Conservation (phyloP, 2,888 invertebrate genomes). For the Volucella zonaria region DNA sequence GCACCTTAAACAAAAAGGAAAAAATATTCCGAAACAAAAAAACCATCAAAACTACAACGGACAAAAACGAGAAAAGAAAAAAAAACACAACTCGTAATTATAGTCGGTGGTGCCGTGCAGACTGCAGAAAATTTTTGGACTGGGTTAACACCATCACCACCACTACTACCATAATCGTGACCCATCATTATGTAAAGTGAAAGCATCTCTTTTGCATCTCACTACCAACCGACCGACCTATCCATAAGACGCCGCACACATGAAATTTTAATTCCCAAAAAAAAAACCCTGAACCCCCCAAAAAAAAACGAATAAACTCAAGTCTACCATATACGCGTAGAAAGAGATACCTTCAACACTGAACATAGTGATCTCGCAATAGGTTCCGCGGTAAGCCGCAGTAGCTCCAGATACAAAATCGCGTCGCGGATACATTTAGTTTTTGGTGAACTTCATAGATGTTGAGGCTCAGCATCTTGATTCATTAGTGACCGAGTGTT, state of each 20-base stretch:
- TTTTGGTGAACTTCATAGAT: slow-evolving; percentile 67
- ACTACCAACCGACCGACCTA: slow-evolving; percentile 17
- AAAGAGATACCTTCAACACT: slow-evolving; percentile 51
- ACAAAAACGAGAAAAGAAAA: neutral
- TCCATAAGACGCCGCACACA: slow-evolving; percentile 19
- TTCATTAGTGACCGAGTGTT: slow-evolving; percentile 64
- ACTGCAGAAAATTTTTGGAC: slow-evolving; percentile 31
- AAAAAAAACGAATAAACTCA: slow-evolving; percentile 31
- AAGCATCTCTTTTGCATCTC: slow-evolving; percentile 71
- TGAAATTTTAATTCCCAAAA: slow-evolving; percentile 26
- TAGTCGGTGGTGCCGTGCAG: neutral
- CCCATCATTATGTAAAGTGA: slow-evolving; percentile 62
- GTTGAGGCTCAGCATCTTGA: slow-evolving; percentile 57
- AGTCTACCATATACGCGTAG: slow-evolving; percentile 13
- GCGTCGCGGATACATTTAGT: slow-evolving; percentile 49
- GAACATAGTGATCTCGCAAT: slow-evolving; percentile 60
- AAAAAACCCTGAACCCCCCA: slow-evolving; percentile 21
- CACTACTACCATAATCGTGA: slow-evolving; percentile 7
- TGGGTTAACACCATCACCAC: slow-evolving; percentile 49
- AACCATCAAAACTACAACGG: neutral
- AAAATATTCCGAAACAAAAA: neutral
- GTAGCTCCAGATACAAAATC: slow-evolving; percentile 31
- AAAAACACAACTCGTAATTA: slow-evolving; percentile 26
- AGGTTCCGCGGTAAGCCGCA: slow-evolving; percentile 8
- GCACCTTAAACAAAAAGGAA: neutral